Percentiles rank a stretch among this genome's conserved stretches.
These are phyloP conservation scores for Papilio demoleus DNA, from an alignment of 2,888 invertebrate genomes.

Conservation along the genomic window DNA sequence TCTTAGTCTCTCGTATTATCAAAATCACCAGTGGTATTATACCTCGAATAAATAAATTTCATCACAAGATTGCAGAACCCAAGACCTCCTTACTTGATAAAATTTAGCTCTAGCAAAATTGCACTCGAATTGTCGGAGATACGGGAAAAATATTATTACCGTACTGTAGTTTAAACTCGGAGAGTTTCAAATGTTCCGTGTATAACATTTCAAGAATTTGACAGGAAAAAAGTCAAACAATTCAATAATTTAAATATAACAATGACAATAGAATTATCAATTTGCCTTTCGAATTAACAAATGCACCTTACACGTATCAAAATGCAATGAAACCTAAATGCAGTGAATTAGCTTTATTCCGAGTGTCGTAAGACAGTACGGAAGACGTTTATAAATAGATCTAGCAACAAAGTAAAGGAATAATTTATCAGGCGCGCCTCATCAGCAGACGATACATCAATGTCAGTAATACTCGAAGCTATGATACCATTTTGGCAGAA, in stretches of 20 bases:
- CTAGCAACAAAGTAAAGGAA: conserved; percentile 5
- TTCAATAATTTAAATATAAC: too few relatives aligned
- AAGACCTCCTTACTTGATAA: conserved; percentile 1
- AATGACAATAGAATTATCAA: too few relatives aligned
- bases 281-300: neutral
- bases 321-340: neutral
- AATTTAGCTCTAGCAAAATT: conserved; percentile 3
- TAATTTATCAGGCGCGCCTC: conserved; percentile 16
- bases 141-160: neutral
- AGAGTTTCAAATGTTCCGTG: neutral
- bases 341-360: neutral
- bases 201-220: neutral
- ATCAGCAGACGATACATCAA: conserved; percentile 10
- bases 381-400: conserved; percentile 15
- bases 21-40: neutral
- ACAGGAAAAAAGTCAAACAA: neutral
- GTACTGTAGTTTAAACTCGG: neutral
- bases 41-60: neutral
- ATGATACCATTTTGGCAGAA: conserved; percentile 6
- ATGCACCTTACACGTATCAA: neutral
- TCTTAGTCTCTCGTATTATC: neutral
- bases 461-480: conserved; percentile 14
- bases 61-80: conserved; percentile 12
- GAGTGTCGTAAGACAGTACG: neutral
- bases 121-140: neutral